Percentiles rank a stretch among this genome's conserved stretches.
phyloP scores from a whole-genome alignment of 2,888 invertebrate genomes.

The Drosophila neotestacea region DNA sequence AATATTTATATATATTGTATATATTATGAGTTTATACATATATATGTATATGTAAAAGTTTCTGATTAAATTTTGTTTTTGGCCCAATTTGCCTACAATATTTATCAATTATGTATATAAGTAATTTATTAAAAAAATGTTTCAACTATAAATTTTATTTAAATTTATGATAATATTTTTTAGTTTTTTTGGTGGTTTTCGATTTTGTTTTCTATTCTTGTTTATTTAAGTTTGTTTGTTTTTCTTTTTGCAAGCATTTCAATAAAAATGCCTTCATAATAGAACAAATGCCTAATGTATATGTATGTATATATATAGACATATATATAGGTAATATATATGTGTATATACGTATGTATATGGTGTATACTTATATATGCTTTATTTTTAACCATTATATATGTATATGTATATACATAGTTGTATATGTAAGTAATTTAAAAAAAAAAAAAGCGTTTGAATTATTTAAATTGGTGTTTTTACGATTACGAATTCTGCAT shows the following conservation, averaged over 20 bases:
- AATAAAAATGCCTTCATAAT: constrained; percentile 69
- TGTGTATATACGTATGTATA: constrained; percentile 6
- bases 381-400: constrained; percentile 9
- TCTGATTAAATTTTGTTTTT: constrained; percentile 25
- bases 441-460: constrained; percentile 57
- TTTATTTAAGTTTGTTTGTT: constrained; percentile 12
- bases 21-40: background rate
- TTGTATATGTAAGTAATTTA: constrained; percentile 35
- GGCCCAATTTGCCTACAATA: constrained; percentile 28
- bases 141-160: constrained; percentile 53
- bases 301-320: constrained; percentile 18
- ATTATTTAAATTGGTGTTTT: constrained; percentile 71
- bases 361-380: constrained; percentile 31
- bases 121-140: constrained; percentile 31
- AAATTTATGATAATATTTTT: background rate
- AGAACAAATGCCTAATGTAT: constrained; percentile 48
- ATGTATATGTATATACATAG: constrained; percentile 19
- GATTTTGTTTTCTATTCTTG: constrained; percentile 2
- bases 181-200: constrained; percentile 36
- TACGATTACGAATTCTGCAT: constrained; percentile 25
- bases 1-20: constrained; percentile 16
- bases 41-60: background rate
- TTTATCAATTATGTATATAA: constrained; percentile 10
- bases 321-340: constrained; percentile 6
- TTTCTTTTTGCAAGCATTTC: constrained; percentile 65